Percentiles rank a stretch among this genome's conserved stretches.
phyloP scores from a whole-genome alignment of 2,113 vertebrate genomes.

The Indri indri region DNA sequence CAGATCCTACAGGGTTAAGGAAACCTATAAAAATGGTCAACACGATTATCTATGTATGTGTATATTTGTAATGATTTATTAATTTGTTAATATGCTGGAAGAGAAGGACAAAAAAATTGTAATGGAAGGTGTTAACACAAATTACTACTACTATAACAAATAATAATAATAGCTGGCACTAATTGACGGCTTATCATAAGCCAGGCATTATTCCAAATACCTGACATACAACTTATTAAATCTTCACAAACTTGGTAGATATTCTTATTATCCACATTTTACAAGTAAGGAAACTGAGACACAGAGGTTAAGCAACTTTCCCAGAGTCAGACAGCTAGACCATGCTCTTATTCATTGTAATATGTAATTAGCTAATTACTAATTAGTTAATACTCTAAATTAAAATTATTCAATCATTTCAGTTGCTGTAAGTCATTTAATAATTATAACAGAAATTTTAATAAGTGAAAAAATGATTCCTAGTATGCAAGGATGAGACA shows the following conservation, averaged over 20 bases:
- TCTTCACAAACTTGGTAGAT: neutral
- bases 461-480: neutral
- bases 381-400: neutral
- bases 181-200: neutral
- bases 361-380: neutral
- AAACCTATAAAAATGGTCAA: neutral
- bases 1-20: neutral
- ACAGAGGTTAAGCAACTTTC: neutral
- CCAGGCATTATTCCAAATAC: neutral
- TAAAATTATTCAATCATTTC: neutral
- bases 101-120: neutral
- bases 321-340: neutral
- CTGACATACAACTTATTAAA: neutral
- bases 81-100: neutral
- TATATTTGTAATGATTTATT: neutral
- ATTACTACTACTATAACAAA: neutral
- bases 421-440: neutral
- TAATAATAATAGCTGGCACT: neutral
- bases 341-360: neutral
- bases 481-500: neutral
- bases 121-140: neutral
- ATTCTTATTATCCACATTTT: neutral
- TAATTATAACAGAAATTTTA: neutral
- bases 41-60: neutral
- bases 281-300: neutral